Evolutionary conservation across 2,113 vertebrate species (phyloP).

Genomic region (Nothobranchius furzeri): DNA sequence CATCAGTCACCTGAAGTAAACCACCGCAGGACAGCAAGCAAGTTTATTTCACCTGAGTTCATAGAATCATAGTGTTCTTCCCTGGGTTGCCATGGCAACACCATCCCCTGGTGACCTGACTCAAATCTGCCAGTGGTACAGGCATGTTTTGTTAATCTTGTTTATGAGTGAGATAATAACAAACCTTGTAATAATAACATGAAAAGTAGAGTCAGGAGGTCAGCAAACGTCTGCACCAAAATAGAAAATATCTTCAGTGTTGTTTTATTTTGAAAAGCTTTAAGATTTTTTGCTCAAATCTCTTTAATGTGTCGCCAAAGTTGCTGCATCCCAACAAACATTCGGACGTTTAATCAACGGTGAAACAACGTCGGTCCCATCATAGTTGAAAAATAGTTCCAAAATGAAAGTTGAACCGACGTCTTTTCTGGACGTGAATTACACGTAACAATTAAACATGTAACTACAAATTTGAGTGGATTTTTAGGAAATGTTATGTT

Average conservation of each 20-base stretch:
- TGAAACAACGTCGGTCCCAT: too few species aligned
- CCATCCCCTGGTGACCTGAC: neutral
- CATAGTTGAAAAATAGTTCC: too few species aligned
- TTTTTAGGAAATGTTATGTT: too few species aligned
- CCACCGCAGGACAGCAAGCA: neutral
- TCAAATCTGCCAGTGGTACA: too few species aligned
- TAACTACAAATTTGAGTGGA: too few species aligned
- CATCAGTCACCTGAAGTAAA: neutral
- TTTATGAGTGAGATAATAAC: neutral
- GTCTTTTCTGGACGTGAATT: too few species aligned
- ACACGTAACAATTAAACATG: too few species aligned
- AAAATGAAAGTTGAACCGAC: too few species aligned
- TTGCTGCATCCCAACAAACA: too few species aligned
- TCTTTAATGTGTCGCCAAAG: neutral
- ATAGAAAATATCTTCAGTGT: neutral
- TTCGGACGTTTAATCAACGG: too few species aligned
- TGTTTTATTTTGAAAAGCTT: neutral
- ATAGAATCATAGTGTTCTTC: neutral
- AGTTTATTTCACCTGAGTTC: neutral
- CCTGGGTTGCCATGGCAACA: neutral
- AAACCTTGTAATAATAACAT: neutral
- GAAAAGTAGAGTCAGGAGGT: neutral
- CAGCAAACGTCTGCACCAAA: neutral
- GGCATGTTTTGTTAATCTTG: neutral
- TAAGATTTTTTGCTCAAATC: too few species aligned